A percentile compares a stretch with the other conserved stretches of the same genome.
Conservation (phyloP, 2,797 vertebrate species). For the Enteromius afrohamiltoni region DNA sequence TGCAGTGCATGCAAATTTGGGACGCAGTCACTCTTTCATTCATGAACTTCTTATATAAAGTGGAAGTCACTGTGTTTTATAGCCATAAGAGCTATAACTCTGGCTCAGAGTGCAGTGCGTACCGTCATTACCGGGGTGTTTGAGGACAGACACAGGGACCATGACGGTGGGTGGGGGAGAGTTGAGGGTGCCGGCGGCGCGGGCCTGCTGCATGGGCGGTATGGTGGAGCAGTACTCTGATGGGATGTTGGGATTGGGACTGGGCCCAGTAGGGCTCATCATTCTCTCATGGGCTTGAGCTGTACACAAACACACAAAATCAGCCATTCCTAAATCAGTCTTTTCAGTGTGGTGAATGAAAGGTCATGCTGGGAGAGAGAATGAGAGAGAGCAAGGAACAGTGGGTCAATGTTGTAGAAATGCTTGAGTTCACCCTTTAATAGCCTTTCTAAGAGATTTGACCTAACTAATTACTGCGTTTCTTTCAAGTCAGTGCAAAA, state of each 20-base stretch:
- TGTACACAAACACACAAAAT: slow-evolving; percentile 60
- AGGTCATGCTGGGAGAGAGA: slow-evolving; percentile 9
- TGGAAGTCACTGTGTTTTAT: slow-evolving; percentile 17
- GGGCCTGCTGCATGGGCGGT: slow-evolving; percentile 84
- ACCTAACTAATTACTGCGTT: too few relatives aligned
- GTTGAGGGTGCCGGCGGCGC: slow-evolving; percentile 77
- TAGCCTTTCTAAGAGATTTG: too few relatives aligned
- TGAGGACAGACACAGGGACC: slow-evolving; percentile 87
- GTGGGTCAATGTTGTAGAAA: neutral
- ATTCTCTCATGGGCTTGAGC: slow-evolving; percentile 93
- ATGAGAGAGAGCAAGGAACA: slow-evolving; percentile 13
- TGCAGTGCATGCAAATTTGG: neutral
- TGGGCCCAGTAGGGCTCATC: slow-evolving; percentile 91
- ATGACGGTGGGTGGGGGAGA: slow-evolving; percentile 83
- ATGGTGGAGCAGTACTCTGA: slow-evolving; percentile 83
- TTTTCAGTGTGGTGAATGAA: slow-evolving; percentile 13
- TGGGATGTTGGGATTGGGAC: slow-evolving; percentile 82
- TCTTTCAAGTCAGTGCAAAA: too few relatives aligned
- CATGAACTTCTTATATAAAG: neutral
- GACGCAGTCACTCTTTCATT: neutral
- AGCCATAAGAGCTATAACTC: slow-evolving; percentile 4
- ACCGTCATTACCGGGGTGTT: slow-evolving; percentile 87
- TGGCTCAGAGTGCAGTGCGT: slow-evolving; percentile 56
- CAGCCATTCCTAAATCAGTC: slow-evolving; percentile 11
- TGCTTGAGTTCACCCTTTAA: neutral